Evolutionary conservation across 2,888 invertebrate species (phyloP).

Genomic region (Rutpela maculata): DNA sequence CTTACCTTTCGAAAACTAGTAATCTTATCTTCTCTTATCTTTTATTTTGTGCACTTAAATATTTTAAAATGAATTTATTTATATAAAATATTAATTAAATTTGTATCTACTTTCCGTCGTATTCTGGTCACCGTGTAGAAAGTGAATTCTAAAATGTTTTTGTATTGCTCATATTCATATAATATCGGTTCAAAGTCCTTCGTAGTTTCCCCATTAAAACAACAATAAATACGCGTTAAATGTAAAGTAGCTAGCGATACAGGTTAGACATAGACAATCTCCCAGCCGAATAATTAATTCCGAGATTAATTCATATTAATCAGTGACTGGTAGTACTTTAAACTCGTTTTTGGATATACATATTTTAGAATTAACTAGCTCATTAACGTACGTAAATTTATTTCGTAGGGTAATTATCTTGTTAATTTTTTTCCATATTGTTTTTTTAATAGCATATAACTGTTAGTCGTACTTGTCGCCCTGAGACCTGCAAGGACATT

Average conservation of each 20-base stretch:
- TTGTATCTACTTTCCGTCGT: not conserved
- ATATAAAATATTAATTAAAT: too few relatives aligned
- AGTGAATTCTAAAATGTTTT: not conserved
- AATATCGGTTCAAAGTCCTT: not conserved
- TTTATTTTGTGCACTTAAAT: too few relatives aligned
- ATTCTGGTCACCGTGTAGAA: not conserved
- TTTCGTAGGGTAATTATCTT: too few relatives aligned
- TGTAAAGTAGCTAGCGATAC: not conserved
- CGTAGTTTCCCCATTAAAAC: conserved; percentile 3
- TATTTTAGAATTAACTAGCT: not conserved
- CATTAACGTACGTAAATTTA: not conserved
- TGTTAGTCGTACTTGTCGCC: too few relatives aligned
- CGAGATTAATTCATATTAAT: not conserved
- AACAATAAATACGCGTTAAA: not conserved
- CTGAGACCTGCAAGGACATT: too few relatives aligned
- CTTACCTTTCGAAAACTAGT: too few relatives aligned
- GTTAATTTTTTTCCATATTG: too few relatives aligned
- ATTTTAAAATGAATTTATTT: too few relatives aligned
- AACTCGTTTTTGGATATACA: conserved; percentile 5
- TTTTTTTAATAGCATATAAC: too few relatives aligned
- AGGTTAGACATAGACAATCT: not conserved
- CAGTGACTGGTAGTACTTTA: not conserved
- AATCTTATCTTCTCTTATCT: too few relatives aligned
- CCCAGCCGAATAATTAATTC: not conserved
- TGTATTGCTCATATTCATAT: not conserved